Base-by-base conservation (phyloP, 2,888 invertebrate genomes). In the Lochmaea crataegi region DNA sequence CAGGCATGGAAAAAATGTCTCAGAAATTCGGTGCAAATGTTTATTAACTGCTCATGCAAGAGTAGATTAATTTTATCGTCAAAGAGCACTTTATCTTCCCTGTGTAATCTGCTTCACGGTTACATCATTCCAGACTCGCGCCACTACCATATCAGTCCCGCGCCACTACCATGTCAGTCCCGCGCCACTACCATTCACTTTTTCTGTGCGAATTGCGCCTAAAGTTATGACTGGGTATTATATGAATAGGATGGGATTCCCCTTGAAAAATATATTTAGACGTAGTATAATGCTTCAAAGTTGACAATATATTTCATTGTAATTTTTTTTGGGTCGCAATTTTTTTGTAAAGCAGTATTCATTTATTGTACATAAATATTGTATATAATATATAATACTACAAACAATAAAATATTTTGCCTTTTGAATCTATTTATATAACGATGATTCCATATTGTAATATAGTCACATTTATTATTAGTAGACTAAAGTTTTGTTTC, bases 341-440 rank as follows among this genome's bases (percentile, higher is more conserved):
- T 70, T 18, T 79, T 66, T 67, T 77, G 65, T 72, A 69, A 73
- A 79, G 65, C 81, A 82, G 81, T 82, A 82, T 82, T 83, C 75
- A 79, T 78, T 80, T 76, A 78, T 80, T 83, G 83, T 83, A 82
- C 77, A 83, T 82, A 83, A 77, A 63, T 77, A 77, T 69, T 83
- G 81, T 83, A 83, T 83, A 83, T 77, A 48, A 48, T 53, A 18
- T 45, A 53, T 10, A 53, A 81, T 82, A 80, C 71, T 73, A 68
- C 74, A 61, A 76, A 75, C 73, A 78, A 75, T 77, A 78, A 75
- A 76, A 75, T 68, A 77, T 75, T 78, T 77, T 73, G 74, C 77
- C 76, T 72, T 77, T 76, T 74, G 75, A 74, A 73, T 78, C 77
- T 78, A 78, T 80, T 80, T 79, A 79, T 80, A 79, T 60, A 71